These are phyloP conservation scores for Sabatieria punctata DNA, from an alignment of 2,888 invertebrate species.

Conservation along the genomic window DNA sequence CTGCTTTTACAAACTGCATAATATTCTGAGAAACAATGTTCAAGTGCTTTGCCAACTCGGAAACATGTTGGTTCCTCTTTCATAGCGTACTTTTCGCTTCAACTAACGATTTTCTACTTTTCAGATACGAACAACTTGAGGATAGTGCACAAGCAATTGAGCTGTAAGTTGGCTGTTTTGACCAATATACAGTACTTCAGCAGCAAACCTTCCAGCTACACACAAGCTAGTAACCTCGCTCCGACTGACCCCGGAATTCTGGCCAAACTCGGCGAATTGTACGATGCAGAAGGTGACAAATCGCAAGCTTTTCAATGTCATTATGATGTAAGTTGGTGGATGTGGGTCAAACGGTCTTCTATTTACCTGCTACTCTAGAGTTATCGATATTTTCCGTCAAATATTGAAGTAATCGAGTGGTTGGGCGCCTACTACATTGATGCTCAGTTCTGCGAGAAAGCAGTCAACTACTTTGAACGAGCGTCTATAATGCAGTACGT, in stretches of 20 bases:
- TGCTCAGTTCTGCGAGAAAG: conserved; percentile 70
- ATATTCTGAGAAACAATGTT: conserved; percentile 51
- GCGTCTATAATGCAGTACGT: conserved; percentile 49
- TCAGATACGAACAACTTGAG: conserved; percentile 47
- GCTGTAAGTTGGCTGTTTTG: conserved; percentile 30
- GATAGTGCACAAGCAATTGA: conserved; percentile 42
- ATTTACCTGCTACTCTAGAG: conserved; percentile 40
- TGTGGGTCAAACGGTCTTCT: background rate
- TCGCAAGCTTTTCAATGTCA: conserved; percentile 70
- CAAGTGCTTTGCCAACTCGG: conserved; percentile 61
- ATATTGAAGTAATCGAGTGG: conserved; percentile 64
- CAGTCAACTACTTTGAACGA: conserved; percentile 60
- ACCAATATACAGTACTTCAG: conserved; percentile 1
- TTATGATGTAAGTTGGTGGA: conserved; percentile 50
- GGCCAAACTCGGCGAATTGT: conserved; percentile 70
- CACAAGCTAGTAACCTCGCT: conserved; percentile 60
- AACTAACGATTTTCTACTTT: conserved; percentile 3
- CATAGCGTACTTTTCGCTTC: no score
- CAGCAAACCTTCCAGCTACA: conserved; percentile 39
- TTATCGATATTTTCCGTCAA: conserved; percentile 52
- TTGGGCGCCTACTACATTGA: conserved; percentile 73
- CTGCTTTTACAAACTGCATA: conserved; percentile 57
- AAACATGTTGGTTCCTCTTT: conserved; percentile 41
- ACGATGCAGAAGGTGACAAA: conserved; percentile 72
- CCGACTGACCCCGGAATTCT: conserved; percentile 77